phyloP scores from a whole-genome alignment of 2,888 invertebrate genomes.

The Junonia oenone region DNA sequence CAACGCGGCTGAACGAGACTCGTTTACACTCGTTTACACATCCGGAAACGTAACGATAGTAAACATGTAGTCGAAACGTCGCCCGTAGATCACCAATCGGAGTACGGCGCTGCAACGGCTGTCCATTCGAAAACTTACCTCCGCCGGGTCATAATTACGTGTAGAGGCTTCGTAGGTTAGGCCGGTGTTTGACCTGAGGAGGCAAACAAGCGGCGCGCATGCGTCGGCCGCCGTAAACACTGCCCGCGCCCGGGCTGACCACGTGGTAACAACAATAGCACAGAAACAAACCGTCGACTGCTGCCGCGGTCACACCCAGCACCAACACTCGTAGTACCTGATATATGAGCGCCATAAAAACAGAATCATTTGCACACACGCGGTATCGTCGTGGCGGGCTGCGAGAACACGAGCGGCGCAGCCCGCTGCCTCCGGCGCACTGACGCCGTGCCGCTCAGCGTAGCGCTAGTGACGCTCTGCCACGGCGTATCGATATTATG shows the following conservation, averaged over 20 bases:
- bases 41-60: neutral
- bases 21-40: slow-evolving; percentile 1
- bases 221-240: slow-evolving; percentile 71
- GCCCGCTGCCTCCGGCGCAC: slow-evolving; percentile 67
- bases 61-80: neutral
- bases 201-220: slow-evolving; percentile 69
- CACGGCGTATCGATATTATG: slow-evolving; percentile 10
- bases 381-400: slow-evolving; percentile 69
- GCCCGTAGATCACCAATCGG: slow-evolving; percentile 25
- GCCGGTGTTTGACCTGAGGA: slow-evolving; percentile 72
- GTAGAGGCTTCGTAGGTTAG: slow-evolving; percentile 63
- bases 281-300: slow-evolving; percentile 65
- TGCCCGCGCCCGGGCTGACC: slow-evolving; percentile 51
- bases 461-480: slow-evolving; percentile 7
- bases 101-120: slow-evolving; percentile 33
- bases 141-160: slow-evolving; percentile 48
- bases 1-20: slow-evolving; percentile 9
- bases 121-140: slow-evolving; percentile 49
- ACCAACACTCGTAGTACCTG: slow-evolving; percentile 82
- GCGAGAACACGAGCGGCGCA: slow-evolving; percentile 62
- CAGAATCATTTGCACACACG: slow-evolving; percentile 84
- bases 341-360: slow-evolving; percentile 88
- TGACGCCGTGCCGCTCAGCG: slow-evolving; percentile 37
- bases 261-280: slow-evolving; percentile 51
- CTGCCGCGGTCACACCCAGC: slow-evolving; percentile 74